Conservation (phyloP, 2,888 invertebrate species). For the Eupithecia subfuscata region DNA sequence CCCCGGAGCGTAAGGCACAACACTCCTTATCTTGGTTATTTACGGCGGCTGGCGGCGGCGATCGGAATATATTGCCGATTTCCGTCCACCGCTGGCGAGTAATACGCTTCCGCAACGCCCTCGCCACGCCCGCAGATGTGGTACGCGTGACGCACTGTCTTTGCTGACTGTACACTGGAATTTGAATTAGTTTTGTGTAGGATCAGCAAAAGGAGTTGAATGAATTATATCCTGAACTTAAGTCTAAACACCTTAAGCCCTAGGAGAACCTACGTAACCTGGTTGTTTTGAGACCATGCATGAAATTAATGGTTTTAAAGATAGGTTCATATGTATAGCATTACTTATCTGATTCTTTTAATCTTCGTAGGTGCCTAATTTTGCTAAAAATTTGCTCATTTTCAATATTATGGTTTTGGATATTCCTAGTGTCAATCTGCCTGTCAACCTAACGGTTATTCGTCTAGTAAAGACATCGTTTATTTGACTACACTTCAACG, state of each 20-base stretch:
- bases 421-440: not conserved
- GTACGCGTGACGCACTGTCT: conserved; percentile 49
- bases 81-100: conserved; percentile 79
- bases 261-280: not conserved
- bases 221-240: not conserved
- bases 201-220: not conserved
- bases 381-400: not conserved
- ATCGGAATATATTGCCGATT: conserved; percentile 77
- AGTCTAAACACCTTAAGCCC: no score
- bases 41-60: conserved; percentile 55
- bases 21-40: conserved; percentile 66
- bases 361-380: not conserved
- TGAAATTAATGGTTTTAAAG: not conserved
- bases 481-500: not conserved
- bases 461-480: not conserved
- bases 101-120: conserved; percentile 80
- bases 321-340: no score
- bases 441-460: not conserved
- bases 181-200: not conserved
- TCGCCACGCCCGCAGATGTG: conserved; percentile 52
- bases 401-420: not conserved
- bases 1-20: conserved; percentile 53
- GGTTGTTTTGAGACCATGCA: not conserved
- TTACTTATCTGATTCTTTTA: not conserved
- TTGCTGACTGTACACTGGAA: conserved; percentile 17